phyloP scores from a whole-genome alignment of 2,888 invertebrate species.

The Callyntrura guangdongensis region DNA sequence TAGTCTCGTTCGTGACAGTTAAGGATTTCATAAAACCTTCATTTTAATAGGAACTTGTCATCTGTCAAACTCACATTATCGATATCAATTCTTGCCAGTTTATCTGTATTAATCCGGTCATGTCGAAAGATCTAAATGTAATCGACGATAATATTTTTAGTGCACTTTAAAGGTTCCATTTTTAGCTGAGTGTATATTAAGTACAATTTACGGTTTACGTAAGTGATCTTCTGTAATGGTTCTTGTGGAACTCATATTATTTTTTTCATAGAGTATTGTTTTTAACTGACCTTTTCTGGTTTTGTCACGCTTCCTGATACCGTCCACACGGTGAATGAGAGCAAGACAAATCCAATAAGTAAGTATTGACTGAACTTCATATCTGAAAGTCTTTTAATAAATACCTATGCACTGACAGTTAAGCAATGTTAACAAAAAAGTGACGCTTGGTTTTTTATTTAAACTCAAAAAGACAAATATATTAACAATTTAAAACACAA shows the following conservation, averaged over 20 bases:
- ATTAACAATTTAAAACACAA: neutral
- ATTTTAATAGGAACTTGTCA: too few relatives aligned
- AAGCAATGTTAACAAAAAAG: too few relatives aligned
- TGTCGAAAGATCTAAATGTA: constrained; percentile 68
- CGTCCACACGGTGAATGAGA: constrained; percentile 45
- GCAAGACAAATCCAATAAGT: constrained; percentile 31
- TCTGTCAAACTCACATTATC: constrained; percentile 71
- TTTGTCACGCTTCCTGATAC: constrained; percentile 44
- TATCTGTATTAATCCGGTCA: constrained; percentile 63
- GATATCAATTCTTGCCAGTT: constrained; percentile 70
- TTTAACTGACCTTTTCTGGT: constrained; percentile 75
- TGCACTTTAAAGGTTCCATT: neutral
- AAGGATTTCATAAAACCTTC: neutral
- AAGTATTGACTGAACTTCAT: constrained; percentile 25
- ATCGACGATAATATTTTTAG: neutral
- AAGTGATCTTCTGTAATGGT: too few relatives aligned
- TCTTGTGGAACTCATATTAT: neutral
- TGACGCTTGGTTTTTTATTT: too few relatives aligned
- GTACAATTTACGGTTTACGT: too few relatives aligned
- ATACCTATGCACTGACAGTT: too few relatives aligned
- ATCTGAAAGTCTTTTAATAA: neutral
- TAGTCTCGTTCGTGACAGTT: neutral
- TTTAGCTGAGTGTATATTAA: too few relatives aligned
- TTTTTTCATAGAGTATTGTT: neutral
- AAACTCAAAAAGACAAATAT: too few relatives aligned